Evolutionary conservation across 2,797 vertebrate species (phyloP).

Genomic region (Lerista edwardsae): DNA sequence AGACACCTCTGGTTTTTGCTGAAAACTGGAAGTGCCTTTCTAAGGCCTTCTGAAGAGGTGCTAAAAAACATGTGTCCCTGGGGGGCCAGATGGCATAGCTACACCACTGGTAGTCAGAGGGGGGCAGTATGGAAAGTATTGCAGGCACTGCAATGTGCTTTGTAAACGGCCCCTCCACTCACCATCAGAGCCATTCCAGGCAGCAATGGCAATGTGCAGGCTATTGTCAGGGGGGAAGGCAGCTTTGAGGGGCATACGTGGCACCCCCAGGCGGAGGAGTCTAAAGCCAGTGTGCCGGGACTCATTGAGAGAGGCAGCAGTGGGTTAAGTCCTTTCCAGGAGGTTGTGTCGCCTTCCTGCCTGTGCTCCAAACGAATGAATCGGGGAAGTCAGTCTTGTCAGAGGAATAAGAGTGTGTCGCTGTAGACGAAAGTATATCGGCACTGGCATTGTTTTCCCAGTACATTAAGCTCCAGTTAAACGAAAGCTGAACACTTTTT

Average conservation of each 20-base stretch:
- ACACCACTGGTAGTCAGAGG: too few species aligned
- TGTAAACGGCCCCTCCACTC: too few species aligned
- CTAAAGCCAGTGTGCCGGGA: neutral
- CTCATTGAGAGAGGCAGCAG: neutral
- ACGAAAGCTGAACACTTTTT: conserved; percentile 44
- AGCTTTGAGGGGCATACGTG: neutral
- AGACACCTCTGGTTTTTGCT: too few species aligned
- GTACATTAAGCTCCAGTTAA: conserved; percentile 53
- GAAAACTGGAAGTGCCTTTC: too few species aligned
- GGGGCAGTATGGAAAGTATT: too few species aligned
- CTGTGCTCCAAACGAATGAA: neutral
- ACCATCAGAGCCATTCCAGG: too few species aligned
- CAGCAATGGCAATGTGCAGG: too few species aligned
- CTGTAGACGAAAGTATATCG: conserved; percentile 14
- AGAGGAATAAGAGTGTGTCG: neutral
- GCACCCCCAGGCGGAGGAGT: neutral
- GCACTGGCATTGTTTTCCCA: conserved; percentile 57
- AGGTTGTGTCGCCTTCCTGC: neutral
- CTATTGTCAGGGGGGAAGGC: neutral
- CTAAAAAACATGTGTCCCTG: too few species aligned
- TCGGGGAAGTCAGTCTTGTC: conserved; percentile 38
- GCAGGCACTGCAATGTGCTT: too few species aligned
- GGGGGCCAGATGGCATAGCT: too few species aligned
- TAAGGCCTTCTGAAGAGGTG: too few species aligned
- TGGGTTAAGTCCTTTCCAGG: neutral